Evolutionary conservation across 2,797 vertebrate species (phyloP).

Genomic region (Lacerta bilineata): DNA sequence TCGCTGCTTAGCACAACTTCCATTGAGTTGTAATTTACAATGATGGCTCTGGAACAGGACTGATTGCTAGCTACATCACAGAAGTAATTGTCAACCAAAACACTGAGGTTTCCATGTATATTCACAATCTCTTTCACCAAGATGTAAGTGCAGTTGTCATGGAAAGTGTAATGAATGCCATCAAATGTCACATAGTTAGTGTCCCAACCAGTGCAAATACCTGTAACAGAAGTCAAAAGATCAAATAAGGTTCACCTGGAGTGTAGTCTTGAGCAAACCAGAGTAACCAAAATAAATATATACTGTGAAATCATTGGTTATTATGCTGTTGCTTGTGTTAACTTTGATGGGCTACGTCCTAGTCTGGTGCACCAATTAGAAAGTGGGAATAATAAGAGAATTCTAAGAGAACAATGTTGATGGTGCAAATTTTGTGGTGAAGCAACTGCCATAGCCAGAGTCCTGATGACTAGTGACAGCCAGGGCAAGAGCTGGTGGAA

Average conservation of each 20-base stretch:
- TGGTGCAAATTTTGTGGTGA: neutral
- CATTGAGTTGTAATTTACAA: conserved; percentile 51
- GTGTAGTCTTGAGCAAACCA: neutral
- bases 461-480: neutral
- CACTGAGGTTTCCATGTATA: conserved; percentile 57
- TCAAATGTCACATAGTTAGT: conserved; percentile 74
- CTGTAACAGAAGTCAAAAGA: conserved; percentile 49
- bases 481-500: neutral
- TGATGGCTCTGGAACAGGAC: conserved; percentile 66
- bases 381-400: neutral
- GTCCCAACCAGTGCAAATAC: conserved; percentile 74
- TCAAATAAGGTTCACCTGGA: neutral
- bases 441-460: neutral
- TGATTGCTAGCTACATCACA: conserved; percentile 20
- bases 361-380: neutral
- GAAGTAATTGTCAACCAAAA: conserved; percentile 58
- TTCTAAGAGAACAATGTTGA: neutral
- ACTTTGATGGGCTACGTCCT: neutral
- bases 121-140: conserved; percentile 70
- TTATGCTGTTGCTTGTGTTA: neutral
- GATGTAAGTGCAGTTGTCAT: conserved; percentile 70
- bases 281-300: neutral
- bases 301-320: neutral
- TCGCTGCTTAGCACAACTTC: conserved; percentile 59
- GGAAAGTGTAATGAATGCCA: conserved; percentile 70